These are phyloP conservation scores for Agrilus biguttatus DNA, from an alignment of 2,888 invertebrate genomes.

Conservation along the genomic window DNA sequence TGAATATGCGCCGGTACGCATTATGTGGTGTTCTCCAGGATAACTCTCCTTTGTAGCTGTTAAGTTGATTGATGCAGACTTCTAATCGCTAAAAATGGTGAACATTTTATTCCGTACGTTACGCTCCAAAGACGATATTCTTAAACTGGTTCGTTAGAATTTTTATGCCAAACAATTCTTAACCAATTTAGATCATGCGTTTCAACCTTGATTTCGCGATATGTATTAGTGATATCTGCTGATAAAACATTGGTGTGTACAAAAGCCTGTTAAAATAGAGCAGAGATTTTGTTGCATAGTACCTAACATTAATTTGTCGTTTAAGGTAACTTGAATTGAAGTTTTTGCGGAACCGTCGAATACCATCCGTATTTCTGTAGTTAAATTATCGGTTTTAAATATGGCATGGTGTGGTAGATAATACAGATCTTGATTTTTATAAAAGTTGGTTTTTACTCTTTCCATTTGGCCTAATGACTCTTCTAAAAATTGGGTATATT, in stretches of 20 bases:
- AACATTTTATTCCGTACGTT: no score
- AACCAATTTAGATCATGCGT: no score
- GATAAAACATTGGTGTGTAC: background rate
- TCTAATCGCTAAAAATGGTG: no score
- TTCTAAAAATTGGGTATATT: constrained; percentile 8
- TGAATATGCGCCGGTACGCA: constrained; percentile 8
- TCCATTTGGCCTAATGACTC: constrained; percentile 12
- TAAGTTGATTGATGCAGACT: no score
- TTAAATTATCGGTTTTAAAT: background rate
- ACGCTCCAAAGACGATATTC: no score
- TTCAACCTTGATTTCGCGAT: no score
- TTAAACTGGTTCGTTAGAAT: no score
- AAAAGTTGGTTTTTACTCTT: background rate
- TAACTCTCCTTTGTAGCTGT: no score
- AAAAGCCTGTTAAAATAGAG: background rate
- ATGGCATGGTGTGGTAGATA: constrained; percentile 8
- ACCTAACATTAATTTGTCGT: background rate
- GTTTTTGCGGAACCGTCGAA: constrained; percentile 2
- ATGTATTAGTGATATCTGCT: no score
- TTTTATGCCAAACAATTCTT: no score
- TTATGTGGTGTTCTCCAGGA: background rate
- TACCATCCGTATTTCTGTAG: no score
- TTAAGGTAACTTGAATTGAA: background rate
- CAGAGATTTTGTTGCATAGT: background rate
- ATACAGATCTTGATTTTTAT: background rate